These are phyloP conservation scores for Amyelois transitella DNA, from an alignment of 1,140 invertebrate genomes.

Conservation along the genomic window DNA sequence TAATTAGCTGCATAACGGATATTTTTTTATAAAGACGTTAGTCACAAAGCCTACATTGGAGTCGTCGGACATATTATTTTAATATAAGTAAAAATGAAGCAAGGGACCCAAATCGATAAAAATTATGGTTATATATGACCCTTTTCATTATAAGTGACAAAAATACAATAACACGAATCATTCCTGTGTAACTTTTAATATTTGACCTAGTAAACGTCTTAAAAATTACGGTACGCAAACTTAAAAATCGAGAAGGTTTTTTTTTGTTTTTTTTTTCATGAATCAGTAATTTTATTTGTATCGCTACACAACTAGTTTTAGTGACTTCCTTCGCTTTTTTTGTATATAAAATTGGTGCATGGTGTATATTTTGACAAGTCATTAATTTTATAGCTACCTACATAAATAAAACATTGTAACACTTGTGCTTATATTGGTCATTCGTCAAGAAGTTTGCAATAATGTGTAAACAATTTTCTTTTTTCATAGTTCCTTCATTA, in stretches of 20 bases:
- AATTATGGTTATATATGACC: too few species aligned
- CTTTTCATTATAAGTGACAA: too few species aligned
- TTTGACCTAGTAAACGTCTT: too few species aligned
- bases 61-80: too few species aligned
- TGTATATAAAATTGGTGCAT: background rate
- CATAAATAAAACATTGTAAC: too few species aligned
- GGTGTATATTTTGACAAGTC: background rate
- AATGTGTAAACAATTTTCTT: background rate
- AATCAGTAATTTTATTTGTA: background rate
- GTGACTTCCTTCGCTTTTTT: background rate
- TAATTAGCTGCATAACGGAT: background rate
- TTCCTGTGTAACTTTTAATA: too few species aligned
- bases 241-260: background rate
- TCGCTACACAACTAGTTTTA: background rate
- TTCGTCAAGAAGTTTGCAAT: background rate
- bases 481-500: background rate
- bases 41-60: background rate
- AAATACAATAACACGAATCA: too few species aligned
- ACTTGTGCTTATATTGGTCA: background rate
- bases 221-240: too few species aligned
- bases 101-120: too few species aligned
- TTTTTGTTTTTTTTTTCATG: background rate
- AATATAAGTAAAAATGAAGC: too few species aligned
- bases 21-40: background rate
- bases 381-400: background rate